Conservation (phyloP, 2,888 invertebrate species). For the Eristalinus aeneus region DNA sequence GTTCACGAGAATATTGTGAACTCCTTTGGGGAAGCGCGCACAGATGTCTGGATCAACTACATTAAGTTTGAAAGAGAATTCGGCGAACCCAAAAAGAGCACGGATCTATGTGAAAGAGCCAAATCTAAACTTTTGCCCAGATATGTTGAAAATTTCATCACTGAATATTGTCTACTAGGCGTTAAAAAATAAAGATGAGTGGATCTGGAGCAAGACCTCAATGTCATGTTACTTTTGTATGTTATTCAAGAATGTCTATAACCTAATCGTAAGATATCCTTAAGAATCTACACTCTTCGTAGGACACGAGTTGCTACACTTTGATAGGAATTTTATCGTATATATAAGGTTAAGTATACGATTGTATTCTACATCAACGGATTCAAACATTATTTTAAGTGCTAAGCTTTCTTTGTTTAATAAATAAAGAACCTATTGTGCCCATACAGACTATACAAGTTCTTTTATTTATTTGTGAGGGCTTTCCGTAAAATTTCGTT, state of each 20-base stretch:
- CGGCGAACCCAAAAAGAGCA: constrained; percentile 83
- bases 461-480: too few relatives aligned
- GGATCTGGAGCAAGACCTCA: background rate
- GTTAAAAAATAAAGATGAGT: background rate
- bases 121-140: constrained; percentile 82
- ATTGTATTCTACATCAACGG: too few relatives aligned
- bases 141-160: constrained; percentile 73
- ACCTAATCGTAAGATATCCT: background rate
- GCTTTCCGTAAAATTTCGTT: too few relatives aligned
- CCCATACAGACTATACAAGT: too few relatives aligned
- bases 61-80: constrained; percentile 86
- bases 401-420: too few relatives aligned
- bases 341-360: too few relatives aligned
- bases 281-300: background rate
- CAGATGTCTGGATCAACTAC: constrained; percentile 88
- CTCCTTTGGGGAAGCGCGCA: constrained; percentile 85
- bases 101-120: constrained; percentile 84
- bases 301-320: too few relatives aligned
- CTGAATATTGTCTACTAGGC: constrained; percentile 73
- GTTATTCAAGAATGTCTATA: background rate
- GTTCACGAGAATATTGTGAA: constrained; percentile 84
- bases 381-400: too few relatives aligned
- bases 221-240: background rate
- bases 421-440: too few relatives aligned
- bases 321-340: too few relatives aligned